These are phyloP conservation scores for Ranitomeya variabilis DNA, from an alignment of 2,113 vertebrate genomes.

Conservation along the genomic window DNA sequence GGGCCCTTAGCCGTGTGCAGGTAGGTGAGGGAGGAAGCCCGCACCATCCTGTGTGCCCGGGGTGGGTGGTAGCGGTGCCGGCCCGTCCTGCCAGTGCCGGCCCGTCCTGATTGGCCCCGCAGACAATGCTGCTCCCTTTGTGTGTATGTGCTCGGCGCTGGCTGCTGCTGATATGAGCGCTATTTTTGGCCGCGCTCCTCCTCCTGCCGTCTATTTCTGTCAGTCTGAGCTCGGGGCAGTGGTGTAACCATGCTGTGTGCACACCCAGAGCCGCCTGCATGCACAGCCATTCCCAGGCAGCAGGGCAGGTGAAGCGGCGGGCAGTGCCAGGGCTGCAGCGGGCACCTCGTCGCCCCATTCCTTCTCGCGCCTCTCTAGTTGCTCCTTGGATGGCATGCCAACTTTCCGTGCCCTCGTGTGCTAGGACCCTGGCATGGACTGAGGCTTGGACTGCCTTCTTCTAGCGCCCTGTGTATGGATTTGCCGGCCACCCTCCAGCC, in stretches of 20 bases:
- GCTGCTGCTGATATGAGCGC: conserved; percentile 43
- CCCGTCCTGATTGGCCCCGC: conserved; percentile 9
- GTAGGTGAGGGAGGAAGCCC: too few relatives aligned
- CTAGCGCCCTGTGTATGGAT: not conserved
- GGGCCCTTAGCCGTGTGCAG: too few relatives aligned
- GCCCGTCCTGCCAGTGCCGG: too few relatives aligned
- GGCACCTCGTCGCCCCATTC: not conserved
- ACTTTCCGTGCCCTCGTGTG: not conserved
- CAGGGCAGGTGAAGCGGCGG: conserved; percentile 31
- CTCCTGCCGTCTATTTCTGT: conserved; percentile 48
- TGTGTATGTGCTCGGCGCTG: conserved; percentile 41
- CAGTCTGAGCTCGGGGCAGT: conserved; percentile 29
- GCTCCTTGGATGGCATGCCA: not conserved
- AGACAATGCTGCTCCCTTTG: conserved; percentile 20
- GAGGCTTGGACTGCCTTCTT: not conserved
- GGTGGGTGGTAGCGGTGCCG: too few relatives aligned
- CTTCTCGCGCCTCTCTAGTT: not conserved
- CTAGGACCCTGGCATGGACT: not conserved
- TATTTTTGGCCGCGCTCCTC: conserved; percentile 54
- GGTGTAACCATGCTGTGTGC: conserved; percentile 24
- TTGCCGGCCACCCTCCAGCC: not conserved
- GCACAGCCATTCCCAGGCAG: conserved; percentile 1
- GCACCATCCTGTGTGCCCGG: too few relatives aligned
- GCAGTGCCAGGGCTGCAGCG: not conserved
- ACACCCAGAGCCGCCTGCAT: conserved; percentile 30